These are phyloP conservation scores for Synanthedon myopaeformis DNA, from an alignment of 2,888 invertebrate genomes.

Conservation along the genomic window DNA sequence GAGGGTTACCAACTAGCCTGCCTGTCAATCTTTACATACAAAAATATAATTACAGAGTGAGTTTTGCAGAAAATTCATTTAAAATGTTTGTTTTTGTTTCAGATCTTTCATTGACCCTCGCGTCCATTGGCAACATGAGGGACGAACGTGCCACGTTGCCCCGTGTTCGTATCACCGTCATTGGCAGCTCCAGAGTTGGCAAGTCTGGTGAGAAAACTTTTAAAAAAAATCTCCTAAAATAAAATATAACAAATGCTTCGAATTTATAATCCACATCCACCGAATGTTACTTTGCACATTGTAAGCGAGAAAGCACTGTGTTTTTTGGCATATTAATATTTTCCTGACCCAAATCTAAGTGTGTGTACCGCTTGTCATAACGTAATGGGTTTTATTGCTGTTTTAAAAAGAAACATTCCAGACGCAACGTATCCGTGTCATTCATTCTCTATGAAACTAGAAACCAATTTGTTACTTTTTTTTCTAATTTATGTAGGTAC, in stretches of 20 bases:
- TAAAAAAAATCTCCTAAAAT: too few relatives aligned
- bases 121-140: slow-evolving; percentile 38
- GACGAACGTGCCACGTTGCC: slow-evolving; percentile 74
- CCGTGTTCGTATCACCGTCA: slow-evolving; percentile 79
- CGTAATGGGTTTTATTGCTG: slow-evolving; percentile 15
- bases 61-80: too few relatives aligned
- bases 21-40: too few relatives aligned
- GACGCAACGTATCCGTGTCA: background rate
- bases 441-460: too few relatives aligned
- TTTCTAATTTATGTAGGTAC: too few relatives aligned
- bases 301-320: background rate
- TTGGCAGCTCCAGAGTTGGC: slow-evolving; percentile 82
- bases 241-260: background rate
- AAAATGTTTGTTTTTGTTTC: slow-evolving; percentile 29
- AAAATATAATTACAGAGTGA: too few relatives aligned
- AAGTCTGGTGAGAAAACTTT: slow-evolving; percentile 76
- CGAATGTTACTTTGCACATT: too few relatives aligned
- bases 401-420: background rate
- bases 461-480: too few relatives aligned
- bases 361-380: slow-evolving; percentile 21
- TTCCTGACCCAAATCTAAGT: slow-evolving; percentile 28
- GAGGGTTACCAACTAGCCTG: too few relatives aligned
- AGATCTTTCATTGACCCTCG: slow-evolving; percentile 17
- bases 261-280: background rate
- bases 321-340: background rate